phyloP scores from a whole-genome alignment of 1,140 invertebrate genomes.

The Argopecten irradians region DNA sequence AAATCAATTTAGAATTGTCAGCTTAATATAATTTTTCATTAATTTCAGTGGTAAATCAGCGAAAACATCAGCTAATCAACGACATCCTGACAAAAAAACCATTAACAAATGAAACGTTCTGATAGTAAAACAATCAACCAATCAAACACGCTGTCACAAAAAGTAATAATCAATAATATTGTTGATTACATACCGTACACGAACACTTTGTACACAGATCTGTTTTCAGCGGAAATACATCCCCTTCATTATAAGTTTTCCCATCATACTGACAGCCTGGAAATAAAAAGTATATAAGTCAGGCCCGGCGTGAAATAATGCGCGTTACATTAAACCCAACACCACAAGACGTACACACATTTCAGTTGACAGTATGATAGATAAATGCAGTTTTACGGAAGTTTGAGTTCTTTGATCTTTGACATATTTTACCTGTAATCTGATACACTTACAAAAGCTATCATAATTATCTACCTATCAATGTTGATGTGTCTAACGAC shows the following conservation, averaged over 20 bases:
- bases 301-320: background rate
- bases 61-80: background rate
- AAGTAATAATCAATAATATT: background rate
- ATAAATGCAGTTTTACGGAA: background rate
- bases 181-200: conserved; percentile 64
- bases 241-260: conserved; percentile 63
- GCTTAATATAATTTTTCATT: background rate
- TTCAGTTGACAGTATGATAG: background rate
- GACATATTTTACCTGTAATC: background rate
- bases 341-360: background rate
- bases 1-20: background rate
- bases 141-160: background rate
- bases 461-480: conserved; percentile 12
- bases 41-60: background rate
- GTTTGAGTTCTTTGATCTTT: background rate
- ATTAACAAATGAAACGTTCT: background rate
- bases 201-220: conserved; percentile 70
- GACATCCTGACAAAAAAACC: background rate
- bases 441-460: background rate
- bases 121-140: background rate
- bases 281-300: conserved; percentile 36
- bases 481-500: background rate
- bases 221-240: conserved; percentile 61
- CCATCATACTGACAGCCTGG: conserved; percentile 69
- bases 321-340: background rate